phyloP scores from a whole-genome alignment of 1,140 invertebrate genomes.

The Temnothorax curvispinosus region DNA sequence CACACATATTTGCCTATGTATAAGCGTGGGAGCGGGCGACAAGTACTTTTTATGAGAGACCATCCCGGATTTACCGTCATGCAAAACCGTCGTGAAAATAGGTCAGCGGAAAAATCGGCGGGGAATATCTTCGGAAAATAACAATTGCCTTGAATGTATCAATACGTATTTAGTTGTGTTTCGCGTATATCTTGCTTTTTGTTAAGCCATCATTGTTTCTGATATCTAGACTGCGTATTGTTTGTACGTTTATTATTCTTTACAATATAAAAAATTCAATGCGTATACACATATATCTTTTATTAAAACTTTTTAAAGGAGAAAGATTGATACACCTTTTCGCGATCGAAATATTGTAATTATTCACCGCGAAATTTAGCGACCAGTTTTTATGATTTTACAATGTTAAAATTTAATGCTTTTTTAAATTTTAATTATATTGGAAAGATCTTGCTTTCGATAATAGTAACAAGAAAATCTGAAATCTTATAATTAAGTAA shows the following conservation, averaged over 20 bases:
- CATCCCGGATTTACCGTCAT: constrained; percentile 9
- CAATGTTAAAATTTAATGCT: no score
- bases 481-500: neutral
- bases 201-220: neutral
- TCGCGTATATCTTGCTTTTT: neutral
- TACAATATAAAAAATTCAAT: constrained; percentile 14
- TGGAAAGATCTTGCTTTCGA: neutral
- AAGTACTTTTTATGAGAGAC: constrained; percentile 57
- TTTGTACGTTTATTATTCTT: neutral
- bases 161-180: constrained; percentile 21
- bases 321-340: neutral
- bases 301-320: neutral
- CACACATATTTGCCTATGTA: constrained; percentile 48
- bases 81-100: constrained; percentile 28
- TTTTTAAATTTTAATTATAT: neutral
- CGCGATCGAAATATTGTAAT: neutral
- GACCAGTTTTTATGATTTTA: neutral
- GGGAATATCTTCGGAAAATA: constrained; percentile 40
- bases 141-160: constrained; percentile 26
- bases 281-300: neutral
- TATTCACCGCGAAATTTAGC: neutral
- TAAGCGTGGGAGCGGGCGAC: constrained; percentile 24
- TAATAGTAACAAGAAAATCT: neutral
- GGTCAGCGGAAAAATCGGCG: constrained; percentile 26
- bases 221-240: neutral